Percentiles rank a stretch among this genome's conserved stretches.
Evolutionary conservation across 2,888 invertebrate genomes (phyloP).

Genomic region (Nemotelus pantherinus): DNA sequence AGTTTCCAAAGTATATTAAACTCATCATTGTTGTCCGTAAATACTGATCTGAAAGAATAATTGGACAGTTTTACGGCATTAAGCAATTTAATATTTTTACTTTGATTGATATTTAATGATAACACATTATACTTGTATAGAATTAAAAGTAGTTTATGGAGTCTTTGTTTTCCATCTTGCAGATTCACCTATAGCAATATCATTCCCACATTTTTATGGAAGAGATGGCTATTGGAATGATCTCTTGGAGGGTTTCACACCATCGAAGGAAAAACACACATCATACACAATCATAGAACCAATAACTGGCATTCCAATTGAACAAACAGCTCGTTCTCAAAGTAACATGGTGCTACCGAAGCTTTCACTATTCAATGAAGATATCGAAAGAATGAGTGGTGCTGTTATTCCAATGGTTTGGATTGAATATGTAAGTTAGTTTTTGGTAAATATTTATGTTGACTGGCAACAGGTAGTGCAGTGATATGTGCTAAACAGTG

Average conservation of each 20-base stretch:
- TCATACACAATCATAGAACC: slow-evolving; percentile 76
- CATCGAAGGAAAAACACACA: slow-evolving; percentile 70
- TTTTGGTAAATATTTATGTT: background rate
- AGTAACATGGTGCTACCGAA: slow-evolving; percentile 70
- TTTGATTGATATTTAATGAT: too few species aligned
- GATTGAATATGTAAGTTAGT: slow-evolving; percentile 74
- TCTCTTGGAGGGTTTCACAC: slow-evolving; percentile 71
- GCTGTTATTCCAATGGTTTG: slow-evolving; percentile 72
- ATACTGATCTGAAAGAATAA: too few species aligned
- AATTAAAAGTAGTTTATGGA: too few species aligned
- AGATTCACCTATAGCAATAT: slow-evolving; percentile 76
- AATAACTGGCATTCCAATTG: slow-evolving; percentile 72
- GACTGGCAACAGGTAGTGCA: too few species aligned
- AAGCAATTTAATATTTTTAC: too few species aligned
- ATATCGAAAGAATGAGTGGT: slow-evolving; percentile 68
- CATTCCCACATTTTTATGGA: slow-evolving; percentile 77
- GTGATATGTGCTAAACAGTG: too few species aligned
- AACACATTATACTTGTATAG: too few species aligned
- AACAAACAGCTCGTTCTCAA: slow-evolving; percentile 72
- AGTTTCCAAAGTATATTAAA: too few species aligned
- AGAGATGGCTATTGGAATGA: slow-evolving; percentile 58
- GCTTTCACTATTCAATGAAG: slow-evolving; percentile 66
- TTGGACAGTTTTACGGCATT: too few species aligned
- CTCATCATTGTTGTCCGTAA: too few species aligned
- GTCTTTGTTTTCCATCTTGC: slow-evolving; percentile 36